Percentiles rank a stretch among this genome's conserved stretches.
Evolutionary conservation across 2,113 vertebrate genomes (phyloP).

Genomic region (Oryzias melastigma): DNA sequence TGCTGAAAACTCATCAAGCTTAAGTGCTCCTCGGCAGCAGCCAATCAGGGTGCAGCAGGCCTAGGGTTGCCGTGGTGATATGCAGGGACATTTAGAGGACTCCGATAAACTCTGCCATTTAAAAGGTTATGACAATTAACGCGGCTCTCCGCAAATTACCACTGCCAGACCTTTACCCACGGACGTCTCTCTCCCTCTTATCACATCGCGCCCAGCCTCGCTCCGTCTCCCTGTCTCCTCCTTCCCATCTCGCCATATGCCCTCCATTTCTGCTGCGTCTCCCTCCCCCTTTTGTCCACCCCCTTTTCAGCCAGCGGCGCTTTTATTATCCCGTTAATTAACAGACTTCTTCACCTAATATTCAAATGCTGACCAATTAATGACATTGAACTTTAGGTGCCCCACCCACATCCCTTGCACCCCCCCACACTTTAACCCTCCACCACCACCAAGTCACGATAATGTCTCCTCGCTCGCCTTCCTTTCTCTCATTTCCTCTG

Average conservation of each 20-base stretch:
- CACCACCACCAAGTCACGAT: conserved; percentile 42
- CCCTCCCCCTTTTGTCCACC: conserved; percentile 29
- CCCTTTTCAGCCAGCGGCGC: conserved; percentile 58
- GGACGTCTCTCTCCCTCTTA: conserved; percentile 73
- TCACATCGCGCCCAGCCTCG: conserved; percentile 63
- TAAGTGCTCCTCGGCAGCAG: conserved; percentile 65
- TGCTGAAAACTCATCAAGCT: conserved; percentile 70
- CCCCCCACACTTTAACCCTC: conserved; percentile 17
- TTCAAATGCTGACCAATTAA: conserved; percentile 88
- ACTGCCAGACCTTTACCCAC: conserved; percentile 80
- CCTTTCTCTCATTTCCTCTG: conserved; percentile 52
- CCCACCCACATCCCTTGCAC: conserved; percentile 48
- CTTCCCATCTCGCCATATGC: conserved; percentile 57
- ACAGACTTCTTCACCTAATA: conserved; percentile 81
- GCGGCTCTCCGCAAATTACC: conserved; percentile 80
- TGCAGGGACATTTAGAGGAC: conserved; percentile 78
- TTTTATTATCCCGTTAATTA: conserved; percentile 87
- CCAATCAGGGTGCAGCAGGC: conserved; percentile 65
- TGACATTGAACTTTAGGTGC: conserved; percentile 83
- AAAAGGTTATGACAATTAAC: conserved; percentile 86
- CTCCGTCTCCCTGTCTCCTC: conserved; percentile 34
- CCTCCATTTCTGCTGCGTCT: conserved; percentile 55
- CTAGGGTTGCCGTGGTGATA: conserved; percentile 73
- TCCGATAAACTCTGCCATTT: conserved; percentile 83
- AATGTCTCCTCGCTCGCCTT: conserved; percentile 12